phyloP scores from a whole-genome alignment of 2,797 vertebrate genomes.

The Chiroxiphia lanceolata region DNA sequence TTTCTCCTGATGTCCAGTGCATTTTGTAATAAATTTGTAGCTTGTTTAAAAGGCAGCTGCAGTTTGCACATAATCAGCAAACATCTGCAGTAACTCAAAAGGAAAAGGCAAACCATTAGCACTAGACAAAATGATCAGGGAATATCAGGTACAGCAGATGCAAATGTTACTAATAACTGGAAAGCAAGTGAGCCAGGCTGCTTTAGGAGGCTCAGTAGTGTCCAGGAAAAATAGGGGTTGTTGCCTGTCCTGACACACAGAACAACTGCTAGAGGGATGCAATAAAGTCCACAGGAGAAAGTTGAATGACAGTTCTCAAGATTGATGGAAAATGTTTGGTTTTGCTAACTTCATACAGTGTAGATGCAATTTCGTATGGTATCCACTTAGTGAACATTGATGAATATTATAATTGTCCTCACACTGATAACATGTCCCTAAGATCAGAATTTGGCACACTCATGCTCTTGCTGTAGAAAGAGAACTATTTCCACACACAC shows the following conservation, averaged over 20 bases:
- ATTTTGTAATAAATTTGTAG: not conserved
- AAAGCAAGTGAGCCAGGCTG: not conserved
- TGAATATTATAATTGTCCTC: not conserved
- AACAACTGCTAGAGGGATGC: not conserved
- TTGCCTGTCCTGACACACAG: not conserved
- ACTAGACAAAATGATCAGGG: not conserved
- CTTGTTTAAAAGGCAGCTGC: not conserved
- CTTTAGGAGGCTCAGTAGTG: not conserved
- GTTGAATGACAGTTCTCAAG: not conserved
- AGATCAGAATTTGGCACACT: not conserved
- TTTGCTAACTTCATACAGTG: not conserved
- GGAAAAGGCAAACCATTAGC: not conserved
- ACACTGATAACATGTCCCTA: accelerated
- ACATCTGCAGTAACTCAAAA: not conserved
- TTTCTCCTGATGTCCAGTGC: not conserved
- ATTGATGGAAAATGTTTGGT: not conserved
- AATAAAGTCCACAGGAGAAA: not conserved
- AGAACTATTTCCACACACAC: not conserved
- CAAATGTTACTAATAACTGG: not conserved
- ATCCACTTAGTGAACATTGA: not conserved
- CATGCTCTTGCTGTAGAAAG: not conserved
- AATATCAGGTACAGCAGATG: not conserved
- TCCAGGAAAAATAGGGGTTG: not conserved
- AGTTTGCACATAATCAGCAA: not conserved
- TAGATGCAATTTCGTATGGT: not conserved